Percentiles rank a stretch among this genome's conserved stretches.
Evolutionary conservation across 2,797 vertebrate species (phyloP).

Genomic region (Ispidina lecontei): DNA sequence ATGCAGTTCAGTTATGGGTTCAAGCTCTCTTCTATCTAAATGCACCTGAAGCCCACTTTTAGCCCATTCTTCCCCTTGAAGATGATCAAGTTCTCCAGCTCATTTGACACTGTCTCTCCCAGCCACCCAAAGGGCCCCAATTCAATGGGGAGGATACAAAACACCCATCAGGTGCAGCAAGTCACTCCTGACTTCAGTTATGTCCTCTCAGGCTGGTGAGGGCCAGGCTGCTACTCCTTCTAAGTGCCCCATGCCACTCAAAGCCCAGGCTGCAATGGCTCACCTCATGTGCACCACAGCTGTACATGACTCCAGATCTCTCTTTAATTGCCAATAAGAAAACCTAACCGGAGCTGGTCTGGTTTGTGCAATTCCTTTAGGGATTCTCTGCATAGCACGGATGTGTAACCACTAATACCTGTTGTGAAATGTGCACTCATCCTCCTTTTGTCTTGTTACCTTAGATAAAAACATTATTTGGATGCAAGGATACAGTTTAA

Average conservation of each 20-base stretch:
- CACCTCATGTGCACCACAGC: accelerated
- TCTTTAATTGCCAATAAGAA: background rate
- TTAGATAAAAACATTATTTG: background rate
- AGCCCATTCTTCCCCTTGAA: background rate
- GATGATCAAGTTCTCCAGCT: background rate
- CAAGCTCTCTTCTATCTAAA: background rate
- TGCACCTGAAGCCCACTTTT: accelerated
- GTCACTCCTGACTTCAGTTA: accelerated
- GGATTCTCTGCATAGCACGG: background rate
- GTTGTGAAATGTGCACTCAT: background rate
- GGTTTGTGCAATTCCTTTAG: background rate
- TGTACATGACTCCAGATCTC: background rate
- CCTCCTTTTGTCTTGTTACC: background rate
- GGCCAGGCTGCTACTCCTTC: background rate
- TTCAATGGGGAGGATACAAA: background rate
- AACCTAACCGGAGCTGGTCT: background rate
- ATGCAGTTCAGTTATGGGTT: background rate
- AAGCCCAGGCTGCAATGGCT: background rate
- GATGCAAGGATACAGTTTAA: background rate
- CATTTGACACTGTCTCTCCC: background rate
- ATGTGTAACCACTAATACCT: background rate
- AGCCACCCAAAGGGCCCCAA: background rate
- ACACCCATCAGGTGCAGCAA: accelerated
- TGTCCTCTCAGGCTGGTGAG: background rate
- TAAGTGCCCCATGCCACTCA: accelerated